Evolutionary conservation across 2,113 vertebrate genomes (phyloP), one percentile per base, ranked within the genome.

Genomic region (Azemiops feae): DNA sequence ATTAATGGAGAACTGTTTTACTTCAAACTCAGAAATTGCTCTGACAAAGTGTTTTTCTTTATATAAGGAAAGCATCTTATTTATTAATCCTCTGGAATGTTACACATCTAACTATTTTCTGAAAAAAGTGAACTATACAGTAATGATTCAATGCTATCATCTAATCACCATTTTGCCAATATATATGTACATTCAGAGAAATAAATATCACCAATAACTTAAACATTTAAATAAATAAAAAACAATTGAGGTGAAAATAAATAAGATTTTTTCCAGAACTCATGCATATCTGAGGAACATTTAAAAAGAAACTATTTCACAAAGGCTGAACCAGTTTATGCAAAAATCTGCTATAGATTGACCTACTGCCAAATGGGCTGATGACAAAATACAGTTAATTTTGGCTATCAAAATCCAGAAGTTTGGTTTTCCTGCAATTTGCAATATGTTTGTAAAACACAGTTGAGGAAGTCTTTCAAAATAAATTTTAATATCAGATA

Each of bases 251-350:
- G 25, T 85, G 43, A 89, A 92, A 94, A 87, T 93, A 95, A 92
- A 90, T 95, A 69, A 10, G 89, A 52, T 87, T 74, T 91, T 91
- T 95, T 95, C 90, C 57, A 87, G 94, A 95, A 89, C 52, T 88
- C 91, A 90, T 90, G 88, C 92, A 93, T 45, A 93, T 95, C 94
- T 97, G 95, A 86, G 90, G n/a, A 81, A 87, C 69, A 86, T 86
- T 58, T 60, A 30, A 74, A 20, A 92, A 87, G 34, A 64, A 64
- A 2, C 23, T 60, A 25, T 92, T 11, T 57, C 4, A 87, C 89
- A 90, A 57, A 92, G 45, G 93, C 87, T 92, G 81, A 64, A 91
- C 16, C 45, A 89, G 11, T 86, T 85, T 89, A 94, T 69, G 92
- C 81, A 89, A 86, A 57, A 54, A 52, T 34, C 20, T 87, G 45